phyloP scores from a whole-genome alignment of 2,113 vertebrate species.

The Theristicus caerulescens region DNA sequence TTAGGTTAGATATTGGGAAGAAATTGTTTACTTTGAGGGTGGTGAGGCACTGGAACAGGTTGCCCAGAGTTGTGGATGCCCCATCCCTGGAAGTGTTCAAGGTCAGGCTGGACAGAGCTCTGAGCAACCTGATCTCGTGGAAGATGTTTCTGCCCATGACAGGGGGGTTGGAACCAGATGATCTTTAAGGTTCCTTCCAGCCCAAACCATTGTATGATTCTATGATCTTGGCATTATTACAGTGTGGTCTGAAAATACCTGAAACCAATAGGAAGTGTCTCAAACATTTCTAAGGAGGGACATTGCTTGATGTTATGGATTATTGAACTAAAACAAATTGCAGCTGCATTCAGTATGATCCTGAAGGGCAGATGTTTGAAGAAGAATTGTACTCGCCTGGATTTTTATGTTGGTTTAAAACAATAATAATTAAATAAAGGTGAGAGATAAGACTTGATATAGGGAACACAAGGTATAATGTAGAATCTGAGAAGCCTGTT shows the following conservation, averaged over 20 bases:
- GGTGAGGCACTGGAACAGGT: too few species aligned
- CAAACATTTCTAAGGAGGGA: background rate
- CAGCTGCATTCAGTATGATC: background rate
- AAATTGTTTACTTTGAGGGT: background rate
- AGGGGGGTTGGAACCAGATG: background rate
- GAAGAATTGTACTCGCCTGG: background rate
- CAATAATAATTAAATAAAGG: background rate
- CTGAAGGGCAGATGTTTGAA: background rate
- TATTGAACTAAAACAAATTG: background rate
- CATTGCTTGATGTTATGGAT: background rate
- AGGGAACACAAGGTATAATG: background rate
- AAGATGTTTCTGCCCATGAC: background rate
- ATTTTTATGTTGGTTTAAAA: background rate
- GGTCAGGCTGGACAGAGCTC: too few species aligned
- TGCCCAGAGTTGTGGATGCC: too few species aligned
- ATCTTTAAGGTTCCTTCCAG: background rate
- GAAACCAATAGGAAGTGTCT: background rate
- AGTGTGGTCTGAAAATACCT: background rate
- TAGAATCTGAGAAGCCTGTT: background rate
- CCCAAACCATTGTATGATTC: background rate
- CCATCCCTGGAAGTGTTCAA: too few species aligned
- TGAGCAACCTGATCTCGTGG: too few species aligned
- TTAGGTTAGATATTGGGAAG: background rate
- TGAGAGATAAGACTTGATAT: background rate
- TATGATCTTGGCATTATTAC: background rate